Evolutionary conservation across 2,113 vertebrate genomes (phyloP).

Genomic region (Prionailurus bengalensis): DNA sequence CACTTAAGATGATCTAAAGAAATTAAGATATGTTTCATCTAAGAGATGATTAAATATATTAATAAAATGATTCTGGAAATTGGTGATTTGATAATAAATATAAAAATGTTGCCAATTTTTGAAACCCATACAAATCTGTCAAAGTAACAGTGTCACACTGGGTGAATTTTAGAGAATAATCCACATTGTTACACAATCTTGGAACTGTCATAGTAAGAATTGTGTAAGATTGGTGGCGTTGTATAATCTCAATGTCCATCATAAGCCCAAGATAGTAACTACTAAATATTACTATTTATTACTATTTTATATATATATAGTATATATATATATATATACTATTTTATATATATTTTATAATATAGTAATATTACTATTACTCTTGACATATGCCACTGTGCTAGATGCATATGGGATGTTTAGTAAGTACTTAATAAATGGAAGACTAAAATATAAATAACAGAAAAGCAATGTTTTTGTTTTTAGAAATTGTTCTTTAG

Average conservation of each 20-base stretch:
- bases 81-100: constrained; percentile 11
- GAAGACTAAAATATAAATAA: neutral
- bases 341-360: too few species aligned
- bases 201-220: neutral
- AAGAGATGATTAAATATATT: neutral
- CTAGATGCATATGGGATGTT: neutral
- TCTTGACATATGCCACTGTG: neutral
- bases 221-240: neutral
- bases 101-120: neutral
- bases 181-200: neutral
- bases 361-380: neutral
- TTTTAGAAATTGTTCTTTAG: neutral
- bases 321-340: too few species aligned
- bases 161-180: constrained; percentile 52
- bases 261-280: neutral
- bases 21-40: neutral
- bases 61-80: constrained; percentile 34
- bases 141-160: neutral
- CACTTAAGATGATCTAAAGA: neutral
- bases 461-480: neutral
- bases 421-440: neutral
- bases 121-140: neutral
- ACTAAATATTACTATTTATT: neutral
- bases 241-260: neutral
- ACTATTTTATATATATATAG: too few species aligned